Evolutionary conservation across 2,113 vertebrate species (phyloP).

Genomic region (Chloropsis hardwickii): DNA sequence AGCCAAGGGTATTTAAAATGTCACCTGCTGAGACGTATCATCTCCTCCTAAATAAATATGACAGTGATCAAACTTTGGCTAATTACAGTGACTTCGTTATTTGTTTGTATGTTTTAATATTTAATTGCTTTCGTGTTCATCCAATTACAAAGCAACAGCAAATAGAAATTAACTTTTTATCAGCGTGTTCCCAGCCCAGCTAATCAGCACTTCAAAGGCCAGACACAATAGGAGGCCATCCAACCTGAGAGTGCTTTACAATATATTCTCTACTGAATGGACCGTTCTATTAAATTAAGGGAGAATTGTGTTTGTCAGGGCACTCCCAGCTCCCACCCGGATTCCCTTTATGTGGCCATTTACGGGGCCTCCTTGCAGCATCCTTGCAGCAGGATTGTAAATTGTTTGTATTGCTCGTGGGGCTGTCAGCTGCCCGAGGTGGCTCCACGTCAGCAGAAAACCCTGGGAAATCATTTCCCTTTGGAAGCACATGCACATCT

Average conservation of each 20-base stretch:
- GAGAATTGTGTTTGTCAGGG: conserved; percentile 33
- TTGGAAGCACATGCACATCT: rapidly evolving
- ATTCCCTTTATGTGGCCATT: neutral
- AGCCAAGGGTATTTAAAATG: conserved; percentile 76
- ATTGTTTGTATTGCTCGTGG: neutral
- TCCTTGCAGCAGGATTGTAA: neutral
- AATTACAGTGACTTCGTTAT: conserved; percentile 80
- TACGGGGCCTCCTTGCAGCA: neutral
- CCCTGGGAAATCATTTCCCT: rapidly evolving
- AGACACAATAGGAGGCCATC: conserved; percentile 56
- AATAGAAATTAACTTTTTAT: conserved; percentile 84
- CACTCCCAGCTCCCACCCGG: neutral
- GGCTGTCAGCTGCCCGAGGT: neutral
- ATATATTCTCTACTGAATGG: conserved; percentile 48
- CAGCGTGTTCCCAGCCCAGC: conserved; percentile 71
- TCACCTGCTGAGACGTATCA: conserved; percentile 79
- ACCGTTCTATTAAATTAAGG: conserved; percentile 35
- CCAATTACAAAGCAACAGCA: conserved; percentile 78
- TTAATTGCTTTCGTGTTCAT: conserved; percentile 82
- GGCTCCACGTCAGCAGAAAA: neutral
- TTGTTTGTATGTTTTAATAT: conserved; percentile 85
- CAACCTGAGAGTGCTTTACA: conserved; percentile 51
- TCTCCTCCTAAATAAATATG: conserved; percentile 79
- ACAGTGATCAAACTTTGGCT: conserved; percentile 83
- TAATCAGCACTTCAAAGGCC: conserved; percentile 68